A percentile compares a stretch with the other conserved stretches of the same genome.
Conservation (phyloP, 2,113 vertebrate genomes). For the Nettapus auritus region DNA sequence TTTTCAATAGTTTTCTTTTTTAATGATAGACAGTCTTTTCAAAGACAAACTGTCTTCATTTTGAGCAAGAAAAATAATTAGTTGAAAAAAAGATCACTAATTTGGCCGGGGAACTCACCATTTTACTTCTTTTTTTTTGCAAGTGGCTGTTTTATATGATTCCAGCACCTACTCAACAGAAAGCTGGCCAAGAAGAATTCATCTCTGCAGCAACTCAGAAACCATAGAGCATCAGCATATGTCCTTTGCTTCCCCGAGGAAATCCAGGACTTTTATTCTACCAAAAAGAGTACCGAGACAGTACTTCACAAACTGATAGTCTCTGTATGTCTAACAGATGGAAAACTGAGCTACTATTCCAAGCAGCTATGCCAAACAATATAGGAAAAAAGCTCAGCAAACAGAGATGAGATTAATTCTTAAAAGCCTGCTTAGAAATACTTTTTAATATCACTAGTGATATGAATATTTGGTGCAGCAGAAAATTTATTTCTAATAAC, state of each 20-base stretch:
- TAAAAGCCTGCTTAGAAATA: neutral
- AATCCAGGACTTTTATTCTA: conserved; percentile 65
- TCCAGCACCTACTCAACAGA: conserved; percentile 67
- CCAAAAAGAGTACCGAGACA: conserved; percentile 23
- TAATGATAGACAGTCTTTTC: conserved; percentile 58
- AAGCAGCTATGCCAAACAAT: neutral
- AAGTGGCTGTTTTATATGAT: conserved; percentile 65
- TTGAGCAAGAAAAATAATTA: conserved; percentile 69
- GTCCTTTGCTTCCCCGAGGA: conserved; percentile 54
- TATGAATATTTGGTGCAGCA: neutral
- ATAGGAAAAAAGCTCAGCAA: neutral
- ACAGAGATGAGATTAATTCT: conserved; percentile 11
- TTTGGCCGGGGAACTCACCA: conserved; percentile 51
- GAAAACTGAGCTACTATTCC: conserved; percentile 16
- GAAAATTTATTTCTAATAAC: neutral
- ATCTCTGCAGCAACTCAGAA: conserved; percentile 31
- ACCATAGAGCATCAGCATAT: conserved; percentile 53
- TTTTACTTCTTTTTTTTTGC: neutral
- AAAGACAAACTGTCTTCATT: conserved; percentile 63
- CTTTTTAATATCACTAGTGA: neutral
- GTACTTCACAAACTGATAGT: conserved; percentile 42
- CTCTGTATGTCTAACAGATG: conserved; percentile 52
- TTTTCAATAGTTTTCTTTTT: conserved; percentile 56
- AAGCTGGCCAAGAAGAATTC: conserved; percentile 55
- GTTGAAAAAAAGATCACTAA: conserved; percentile 61